Evolutionary conservation across 2,888 invertebrate species (phyloP).

Genomic region (Pocota personata): DNA sequence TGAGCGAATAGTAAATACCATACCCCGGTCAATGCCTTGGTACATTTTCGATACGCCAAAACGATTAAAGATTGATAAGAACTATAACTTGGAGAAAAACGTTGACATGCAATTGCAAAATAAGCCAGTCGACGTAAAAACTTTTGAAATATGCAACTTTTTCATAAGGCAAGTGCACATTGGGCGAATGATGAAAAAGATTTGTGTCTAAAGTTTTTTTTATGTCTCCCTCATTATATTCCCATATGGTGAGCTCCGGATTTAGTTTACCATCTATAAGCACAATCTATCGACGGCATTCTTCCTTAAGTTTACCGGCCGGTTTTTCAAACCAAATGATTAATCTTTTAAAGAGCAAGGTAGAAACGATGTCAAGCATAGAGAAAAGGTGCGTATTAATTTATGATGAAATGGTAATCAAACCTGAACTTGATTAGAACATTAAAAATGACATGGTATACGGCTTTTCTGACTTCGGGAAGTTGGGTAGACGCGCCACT

Average conservation of each 20-base stretch:
- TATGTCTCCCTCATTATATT: neutral
- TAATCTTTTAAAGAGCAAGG: neutral
- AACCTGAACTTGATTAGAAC: conserved; percentile 3
- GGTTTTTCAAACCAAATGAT: neutral
- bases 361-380: conserved; percentile 6
- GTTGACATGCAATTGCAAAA: neutral
- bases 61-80: no score
- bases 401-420: conserved; percentile 30
- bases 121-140: neutral
- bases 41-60: no score
- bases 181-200: neutral
- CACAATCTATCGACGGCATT: neutral
- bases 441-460: neutral
- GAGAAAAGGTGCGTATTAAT: conserved; percentile 9
- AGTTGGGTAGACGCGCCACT: neutral
- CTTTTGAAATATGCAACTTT: neutral
- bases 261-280: neutral
- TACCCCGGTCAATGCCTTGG: no score
- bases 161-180: neutral
- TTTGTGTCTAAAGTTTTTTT: neutral
- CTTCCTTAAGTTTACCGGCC: neutral
- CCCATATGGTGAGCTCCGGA: neutral
- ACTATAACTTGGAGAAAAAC: neutral
- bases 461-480: conserved; percentile 18
- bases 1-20: no score